These are phyloP conservation scores for Globodera ellingtonae DNA, from an alignment of 1,140 invertebrate species.

Conservation along the genomic window DNA sequence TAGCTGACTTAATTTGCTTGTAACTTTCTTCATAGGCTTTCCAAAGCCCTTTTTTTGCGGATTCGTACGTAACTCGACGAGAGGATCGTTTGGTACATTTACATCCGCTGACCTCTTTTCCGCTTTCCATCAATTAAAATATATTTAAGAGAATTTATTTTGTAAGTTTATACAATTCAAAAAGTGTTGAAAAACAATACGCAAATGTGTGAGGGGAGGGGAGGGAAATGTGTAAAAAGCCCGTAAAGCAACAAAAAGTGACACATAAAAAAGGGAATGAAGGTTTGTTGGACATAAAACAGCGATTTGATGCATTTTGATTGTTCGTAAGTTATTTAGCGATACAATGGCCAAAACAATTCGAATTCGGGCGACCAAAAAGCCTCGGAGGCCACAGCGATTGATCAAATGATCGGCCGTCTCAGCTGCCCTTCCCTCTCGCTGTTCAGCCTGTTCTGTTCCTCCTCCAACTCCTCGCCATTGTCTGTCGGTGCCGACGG, in stretches of 20 bases:
- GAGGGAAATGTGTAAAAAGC: background rate
- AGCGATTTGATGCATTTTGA: background rate
- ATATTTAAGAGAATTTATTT: no score
- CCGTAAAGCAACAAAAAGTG: constrained; percentile 2
- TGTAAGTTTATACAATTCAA: no score
- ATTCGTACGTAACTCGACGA: no score
- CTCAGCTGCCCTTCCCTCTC: constrained; percentile 6
- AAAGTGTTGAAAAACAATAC: no score
- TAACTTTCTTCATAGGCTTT: no score
- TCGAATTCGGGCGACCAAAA: background rate
- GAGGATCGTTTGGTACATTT: no score
- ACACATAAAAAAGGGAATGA: background rate
- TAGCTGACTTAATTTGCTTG: no score
- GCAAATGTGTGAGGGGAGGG: no score
- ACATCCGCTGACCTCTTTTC: no score
- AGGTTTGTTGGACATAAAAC: background rate
- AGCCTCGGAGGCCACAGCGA: background rate
- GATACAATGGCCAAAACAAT: background rate
- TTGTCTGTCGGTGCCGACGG: background rate
- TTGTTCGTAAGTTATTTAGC: background rate
- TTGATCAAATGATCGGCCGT: background rate
- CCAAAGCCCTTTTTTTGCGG: no score
- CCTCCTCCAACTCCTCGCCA: background rate
- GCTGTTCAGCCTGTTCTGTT: background rate
- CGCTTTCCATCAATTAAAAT: no score